phyloP scores from a whole-genome alignment of 2,797 vertebrate species.

The Gymnoscopelus braueri region DNA sequence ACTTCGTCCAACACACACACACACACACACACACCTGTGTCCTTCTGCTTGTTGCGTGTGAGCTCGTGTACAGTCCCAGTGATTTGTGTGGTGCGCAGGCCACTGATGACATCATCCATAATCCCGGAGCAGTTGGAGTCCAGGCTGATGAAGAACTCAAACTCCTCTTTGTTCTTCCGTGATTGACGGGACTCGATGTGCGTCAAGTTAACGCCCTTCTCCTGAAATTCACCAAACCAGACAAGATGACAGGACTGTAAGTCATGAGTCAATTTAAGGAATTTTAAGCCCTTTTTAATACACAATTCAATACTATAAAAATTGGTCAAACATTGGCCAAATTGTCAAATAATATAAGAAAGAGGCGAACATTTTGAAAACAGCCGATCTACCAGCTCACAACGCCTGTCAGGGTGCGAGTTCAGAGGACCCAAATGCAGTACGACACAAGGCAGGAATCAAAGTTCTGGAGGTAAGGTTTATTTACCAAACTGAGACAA shows the following conservation, averaged over 20 bases:
- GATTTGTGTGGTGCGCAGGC: conserved; percentile 88
- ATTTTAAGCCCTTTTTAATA: no score
- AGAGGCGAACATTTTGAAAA: no score
- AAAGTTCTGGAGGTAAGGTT: no score
- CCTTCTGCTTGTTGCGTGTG: conserved; percentile 91
- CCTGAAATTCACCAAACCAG: conserved; percentile 75
- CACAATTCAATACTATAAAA: no score
- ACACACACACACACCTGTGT: conserved; percentile 84
- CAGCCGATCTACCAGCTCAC: no score
- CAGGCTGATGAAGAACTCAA: conserved; percentile 94
- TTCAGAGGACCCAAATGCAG: no score
- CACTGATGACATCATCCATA: conserved; percentile 86
- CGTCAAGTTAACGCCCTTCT: conserved; percentile 92
- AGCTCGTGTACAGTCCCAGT: conserved; percentile 93
- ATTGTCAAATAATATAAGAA: no score
- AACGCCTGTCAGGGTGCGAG: no score
- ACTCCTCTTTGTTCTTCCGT: conserved; percentile 87
- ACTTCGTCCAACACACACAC: not conserved
- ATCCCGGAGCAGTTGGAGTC: conserved; percentile 83
- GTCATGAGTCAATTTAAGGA: no score
- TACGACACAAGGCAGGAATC: no score
- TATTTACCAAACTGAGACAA: no score
- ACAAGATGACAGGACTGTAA: not conserved
- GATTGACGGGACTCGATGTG: conserved; percentile 98
- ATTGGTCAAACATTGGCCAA: no score